Conservation (phyloP, 2,113 vertebrate genomes). For the Atlantisia rogersi region DNA sequence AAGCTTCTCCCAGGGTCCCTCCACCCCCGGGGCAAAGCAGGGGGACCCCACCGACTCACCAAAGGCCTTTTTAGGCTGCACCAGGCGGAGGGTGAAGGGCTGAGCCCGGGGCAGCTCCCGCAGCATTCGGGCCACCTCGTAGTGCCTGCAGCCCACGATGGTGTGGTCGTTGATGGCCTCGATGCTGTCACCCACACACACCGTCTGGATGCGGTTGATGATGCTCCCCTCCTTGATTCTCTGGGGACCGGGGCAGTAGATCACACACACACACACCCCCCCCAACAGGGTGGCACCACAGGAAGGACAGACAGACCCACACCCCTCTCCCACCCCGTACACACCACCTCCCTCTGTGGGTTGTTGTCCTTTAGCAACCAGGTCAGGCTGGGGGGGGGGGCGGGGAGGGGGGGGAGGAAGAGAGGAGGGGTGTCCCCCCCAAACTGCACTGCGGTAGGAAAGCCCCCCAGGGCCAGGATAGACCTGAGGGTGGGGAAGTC, state of each 20-base stretch:
- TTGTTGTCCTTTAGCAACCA: fast-evolving
- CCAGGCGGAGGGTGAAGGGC: conserved; percentile 92
- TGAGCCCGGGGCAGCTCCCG: conserved; percentile 89
- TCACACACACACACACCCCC: background rate
- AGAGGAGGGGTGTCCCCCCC: no score
- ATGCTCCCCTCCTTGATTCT: conserved; percentile 96
- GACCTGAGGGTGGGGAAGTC: no score
- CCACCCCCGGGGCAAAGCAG: background rate
- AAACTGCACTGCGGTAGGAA: fast-evolving
- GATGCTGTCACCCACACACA: conserved; percentile 94
- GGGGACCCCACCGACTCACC: conserved; percentile 76
- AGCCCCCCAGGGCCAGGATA: no score
- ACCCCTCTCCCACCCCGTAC: fast-evolving
- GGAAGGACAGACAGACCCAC: background rate
- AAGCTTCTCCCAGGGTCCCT: fast-evolving
- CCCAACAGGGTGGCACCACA: fast-evolving
- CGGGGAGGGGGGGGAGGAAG: no score
- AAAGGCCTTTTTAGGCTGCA: conserved; percentile 93
- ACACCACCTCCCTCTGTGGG: fast-evolving
- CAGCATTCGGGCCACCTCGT: conserved; percentile 96
- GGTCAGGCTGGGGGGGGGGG: background rate
- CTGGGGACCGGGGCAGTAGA: conserved; percentile 38
- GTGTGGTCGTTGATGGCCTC: conserved; percentile 97
- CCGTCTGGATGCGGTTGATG: conserved; percentile 85
- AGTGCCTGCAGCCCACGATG: conserved; percentile 97